Conservation (phyloP, 1,140 invertebrate species). For the Drosophila arawakana region DNA sequence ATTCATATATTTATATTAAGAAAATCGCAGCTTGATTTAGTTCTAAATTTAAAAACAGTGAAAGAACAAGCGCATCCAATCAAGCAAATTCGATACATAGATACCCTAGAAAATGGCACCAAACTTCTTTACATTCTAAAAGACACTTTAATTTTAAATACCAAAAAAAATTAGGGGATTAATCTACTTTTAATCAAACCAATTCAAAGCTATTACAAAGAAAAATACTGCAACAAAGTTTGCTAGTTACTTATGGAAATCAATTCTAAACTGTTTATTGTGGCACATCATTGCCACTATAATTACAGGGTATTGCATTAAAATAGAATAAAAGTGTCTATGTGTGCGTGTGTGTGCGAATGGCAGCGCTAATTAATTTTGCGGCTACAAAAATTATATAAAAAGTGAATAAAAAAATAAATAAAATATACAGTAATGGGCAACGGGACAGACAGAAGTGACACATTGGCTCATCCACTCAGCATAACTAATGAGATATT, state of each 20-base stretch:
- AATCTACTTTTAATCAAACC: background rate
- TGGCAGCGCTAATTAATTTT: constrained; percentile 62
- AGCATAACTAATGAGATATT: constrained; percentile 45
- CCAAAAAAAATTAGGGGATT: too few species aligned
- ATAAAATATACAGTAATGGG: constrained; percentile 54
- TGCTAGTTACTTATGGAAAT: too few species aligned
- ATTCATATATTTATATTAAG: constrained; percentile 55
- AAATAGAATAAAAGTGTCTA: constrained; percentile 14
- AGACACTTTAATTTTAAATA: background rate
- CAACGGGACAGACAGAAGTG: constrained; percentile 43
- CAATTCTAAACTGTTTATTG: background rate
- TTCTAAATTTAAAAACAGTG: constrained; percentile 39
- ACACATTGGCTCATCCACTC: constrained; percentile 48
- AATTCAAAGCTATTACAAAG: background rate
- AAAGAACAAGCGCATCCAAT: background rate
- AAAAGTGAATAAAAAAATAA: constrained; percentile 60
- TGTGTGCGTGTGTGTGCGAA: constrained; percentile 27
- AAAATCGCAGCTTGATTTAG: constrained; percentile 57
- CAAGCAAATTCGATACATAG: background rate
- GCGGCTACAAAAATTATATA: constrained; percentile 56
- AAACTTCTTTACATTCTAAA: background rate
- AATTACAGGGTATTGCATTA: constrained; percentile 21
- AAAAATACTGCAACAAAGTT: too few species aligned
- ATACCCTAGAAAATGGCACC: constrained; percentile 8
- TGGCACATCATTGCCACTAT: background rate